Evolutionary conservation across 2,113 vertebrate genomes (phyloP).

Genomic region (Oostethus manadensis): DNA sequence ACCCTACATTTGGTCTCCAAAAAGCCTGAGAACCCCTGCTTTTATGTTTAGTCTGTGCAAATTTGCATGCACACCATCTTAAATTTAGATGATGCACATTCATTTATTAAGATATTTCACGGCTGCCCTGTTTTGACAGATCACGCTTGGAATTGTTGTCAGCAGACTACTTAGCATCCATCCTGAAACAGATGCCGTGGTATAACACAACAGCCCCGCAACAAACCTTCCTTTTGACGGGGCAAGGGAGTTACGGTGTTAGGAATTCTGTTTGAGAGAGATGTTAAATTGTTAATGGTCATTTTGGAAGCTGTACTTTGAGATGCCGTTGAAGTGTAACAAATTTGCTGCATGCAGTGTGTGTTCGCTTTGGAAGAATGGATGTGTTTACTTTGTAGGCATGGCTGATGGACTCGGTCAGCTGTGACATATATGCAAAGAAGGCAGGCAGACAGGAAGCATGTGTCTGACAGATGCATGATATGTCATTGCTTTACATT

Average conservation of each 20-base stretch:
- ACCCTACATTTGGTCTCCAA: too few species aligned
- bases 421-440: constrained; percentile 14
- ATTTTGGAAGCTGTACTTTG: not conserved
- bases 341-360: not conserved
- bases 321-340: not conserved
- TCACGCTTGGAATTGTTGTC: not conserved
- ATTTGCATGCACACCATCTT: not conserved
- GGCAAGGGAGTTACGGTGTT: not conserved
- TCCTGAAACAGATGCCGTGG: too few species aligned
- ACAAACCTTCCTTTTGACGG: not conserved
- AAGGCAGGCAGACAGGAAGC: constrained; percentile 25
- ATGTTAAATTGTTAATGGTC: not conserved
- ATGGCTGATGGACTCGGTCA: constrained; percentile 3
- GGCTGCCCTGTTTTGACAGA: not conserved
- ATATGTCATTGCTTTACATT: constrained; percentile 62
- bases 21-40: too few species aligned
- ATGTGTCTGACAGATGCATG: constrained; percentile 61
- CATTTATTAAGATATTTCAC: not conserved
- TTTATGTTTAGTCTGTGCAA: too few species aligned
- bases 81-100: not conserved
- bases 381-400: constrained; percentile 17
- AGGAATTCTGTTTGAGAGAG: not conserved
- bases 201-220: not conserved
- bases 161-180: constrained; percentile 1
- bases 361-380: not conserved